Percentiles rank a stretch among this genome's conserved stretches.
Conservation (phyloP, 2,888 invertebrate species). For the Yponomeuta plumbellus region DNA sequence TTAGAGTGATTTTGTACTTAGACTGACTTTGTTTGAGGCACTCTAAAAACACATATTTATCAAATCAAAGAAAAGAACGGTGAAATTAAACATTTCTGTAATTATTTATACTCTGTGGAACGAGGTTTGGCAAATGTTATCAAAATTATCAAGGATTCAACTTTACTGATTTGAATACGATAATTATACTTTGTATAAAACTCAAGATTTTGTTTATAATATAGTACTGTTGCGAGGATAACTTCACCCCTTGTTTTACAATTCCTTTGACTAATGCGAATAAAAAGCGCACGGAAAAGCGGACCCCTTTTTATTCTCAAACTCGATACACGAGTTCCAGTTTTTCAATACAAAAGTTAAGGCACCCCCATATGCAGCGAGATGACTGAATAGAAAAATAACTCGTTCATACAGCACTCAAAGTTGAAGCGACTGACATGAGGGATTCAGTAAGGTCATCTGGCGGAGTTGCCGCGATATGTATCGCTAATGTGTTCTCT, state of each 20-base stretch:
- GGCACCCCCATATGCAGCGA: background rate
- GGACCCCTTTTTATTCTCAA: slow-evolving; percentile 39
- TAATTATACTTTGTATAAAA: too few species aligned
- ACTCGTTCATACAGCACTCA: slow-evolving; percentile 36
- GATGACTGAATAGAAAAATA: slow-evolving; percentile 35
- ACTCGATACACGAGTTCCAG: slow-evolving; percentile 51
- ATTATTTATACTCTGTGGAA: too few species aligned
- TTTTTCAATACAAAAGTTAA: slow-evolving; percentile 56
- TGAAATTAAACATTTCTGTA: too few species aligned
- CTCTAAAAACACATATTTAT: too few species aligned
- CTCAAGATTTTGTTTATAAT: background rate
- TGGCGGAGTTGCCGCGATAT: background rate
- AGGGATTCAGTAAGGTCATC: background rate
- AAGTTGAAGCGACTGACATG: slow-evolving; percentile 55
- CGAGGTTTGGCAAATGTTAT: too few species aligned
- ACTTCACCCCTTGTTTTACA: background rate
- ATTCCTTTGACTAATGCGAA: slow-evolving; percentile 17
- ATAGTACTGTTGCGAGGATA: background rate
- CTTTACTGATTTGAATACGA: too few species aligned
- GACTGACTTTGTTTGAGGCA: too few species aligned
- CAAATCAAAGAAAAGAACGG: too few species aligned
- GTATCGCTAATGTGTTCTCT: background rate
- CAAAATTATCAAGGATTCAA: too few species aligned
- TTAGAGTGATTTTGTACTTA: too few species aligned
- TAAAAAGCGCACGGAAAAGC: slow-evolving; percentile 24